Conservation (phyloP, 2,113 vertebrate genomes). For the Aphelocoma coerulescens region DNA sequence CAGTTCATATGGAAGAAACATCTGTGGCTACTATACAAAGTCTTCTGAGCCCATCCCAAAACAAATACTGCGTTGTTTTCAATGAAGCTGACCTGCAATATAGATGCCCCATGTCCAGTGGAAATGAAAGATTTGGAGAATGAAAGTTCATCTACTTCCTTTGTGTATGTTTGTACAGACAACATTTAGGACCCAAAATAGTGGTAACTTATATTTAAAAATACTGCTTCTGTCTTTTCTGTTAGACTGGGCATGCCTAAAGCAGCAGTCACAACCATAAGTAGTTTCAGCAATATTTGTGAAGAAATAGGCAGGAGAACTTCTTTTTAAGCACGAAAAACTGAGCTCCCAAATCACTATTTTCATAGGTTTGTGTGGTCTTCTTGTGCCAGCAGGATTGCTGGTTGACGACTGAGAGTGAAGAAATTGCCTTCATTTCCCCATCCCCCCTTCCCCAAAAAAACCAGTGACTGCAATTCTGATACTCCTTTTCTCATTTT, state of each 20-base stretch:
- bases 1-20: not conserved
- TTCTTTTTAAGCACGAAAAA: not conserved
- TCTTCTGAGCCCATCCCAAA: not conserved
- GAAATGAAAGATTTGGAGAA: not conserved
- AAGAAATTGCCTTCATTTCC: not conserved
- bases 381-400: fast-evolving
- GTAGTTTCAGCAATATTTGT: not conserved
- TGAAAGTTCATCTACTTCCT: not conserved
- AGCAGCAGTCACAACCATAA: not conserved
- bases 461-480: not conserved
- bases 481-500: not conserved
- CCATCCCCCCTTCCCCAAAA: not conserved
- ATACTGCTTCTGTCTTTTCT: not conserved
- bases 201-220: not conserved
- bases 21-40: not conserved
- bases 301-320: not conserved
- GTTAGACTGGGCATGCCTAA: not conserved
- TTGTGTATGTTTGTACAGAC: not conserved
- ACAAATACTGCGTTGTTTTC: not conserved
- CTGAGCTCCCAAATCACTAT: not conserved
- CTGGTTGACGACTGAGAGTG: not conserved
- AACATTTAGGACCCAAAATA: not conserved
- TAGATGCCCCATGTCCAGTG: not conserved
- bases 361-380: not conserved
- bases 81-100: not conserved